Percentiles rank a stretch among this genome's conserved stretches.
These are phyloP conservation scores for Recurvirostra avosetta DNA, from an alignment of 2,113 vertebrate genomes.

Conservation along the genomic window DNA sequence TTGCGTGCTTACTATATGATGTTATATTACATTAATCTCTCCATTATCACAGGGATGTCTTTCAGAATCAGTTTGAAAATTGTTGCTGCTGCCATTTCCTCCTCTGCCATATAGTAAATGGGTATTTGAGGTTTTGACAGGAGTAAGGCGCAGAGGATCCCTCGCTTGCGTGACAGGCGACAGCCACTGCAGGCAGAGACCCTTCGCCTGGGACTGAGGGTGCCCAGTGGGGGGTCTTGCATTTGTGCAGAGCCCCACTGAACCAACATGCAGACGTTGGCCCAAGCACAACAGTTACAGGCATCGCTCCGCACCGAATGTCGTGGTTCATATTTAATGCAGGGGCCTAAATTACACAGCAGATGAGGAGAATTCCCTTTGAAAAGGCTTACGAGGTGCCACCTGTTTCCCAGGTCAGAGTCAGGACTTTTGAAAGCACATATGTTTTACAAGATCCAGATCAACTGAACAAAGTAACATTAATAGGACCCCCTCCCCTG, in stretches of 20 bases:
- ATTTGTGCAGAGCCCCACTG: background rate
- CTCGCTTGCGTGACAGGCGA: background rate
- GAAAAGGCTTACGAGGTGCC: background rate
- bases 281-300: background rate
- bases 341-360: background rate
- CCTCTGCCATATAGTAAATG: background rate
- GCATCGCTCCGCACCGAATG: background rate
- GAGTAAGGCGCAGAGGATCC: background rate
- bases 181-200: background rate
- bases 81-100: background rate
- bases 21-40: no score
- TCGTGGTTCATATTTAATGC: background rate
- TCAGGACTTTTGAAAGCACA: background rate
- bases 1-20: background rate
- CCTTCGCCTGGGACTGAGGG: background rate
- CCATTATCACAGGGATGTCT: background rate
- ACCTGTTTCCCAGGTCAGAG: conserved; percentile 6
- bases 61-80: background rate
- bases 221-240: background rate
- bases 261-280: background rate
- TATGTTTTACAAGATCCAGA: background rate
- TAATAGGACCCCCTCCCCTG: background rate
- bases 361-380: background rate
- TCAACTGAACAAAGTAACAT: background rate
- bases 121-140: background rate